These are phyloP conservation scores for Corvus hawaiiensis DNA, from an alignment of 2,113 vertebrate genomes.

Conservation along the genomic window DNA sequence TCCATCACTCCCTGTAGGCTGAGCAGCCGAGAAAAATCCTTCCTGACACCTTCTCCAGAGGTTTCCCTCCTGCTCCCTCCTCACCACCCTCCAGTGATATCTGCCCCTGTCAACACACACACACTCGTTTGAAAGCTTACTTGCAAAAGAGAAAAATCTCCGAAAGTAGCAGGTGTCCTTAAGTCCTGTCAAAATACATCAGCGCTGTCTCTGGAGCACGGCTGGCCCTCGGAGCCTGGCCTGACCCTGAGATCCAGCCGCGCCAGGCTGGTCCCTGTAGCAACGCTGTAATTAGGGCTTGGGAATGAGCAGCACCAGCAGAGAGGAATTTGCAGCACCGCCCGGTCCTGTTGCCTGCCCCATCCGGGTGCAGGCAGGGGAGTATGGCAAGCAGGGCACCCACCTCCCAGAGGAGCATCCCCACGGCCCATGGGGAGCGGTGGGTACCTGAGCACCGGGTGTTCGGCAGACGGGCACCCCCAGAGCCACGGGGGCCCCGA, in stretches of 20 bases:
- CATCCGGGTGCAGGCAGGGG: not conserved
- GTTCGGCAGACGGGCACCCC: fast-evolving
- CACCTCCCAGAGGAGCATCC: not conserved
- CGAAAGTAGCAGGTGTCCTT: constrained; percentile 50
- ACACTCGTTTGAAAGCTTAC: not conserved
- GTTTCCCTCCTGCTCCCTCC: constrained; percentile 28
- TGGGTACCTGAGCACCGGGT: fast-evolving
- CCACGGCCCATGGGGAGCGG: fast-evolving
- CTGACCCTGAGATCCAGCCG: not conserved
- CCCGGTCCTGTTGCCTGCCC: not conserved
- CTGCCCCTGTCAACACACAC: constrained; percentile 52
- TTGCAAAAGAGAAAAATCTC: constrained; percentile 23
- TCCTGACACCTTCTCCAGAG: constrained; percentile 10
- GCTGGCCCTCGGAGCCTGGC: not conserved
- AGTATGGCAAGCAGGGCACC: fast-evolving
- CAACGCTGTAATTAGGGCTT: not conserved
- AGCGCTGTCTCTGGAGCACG: not conserved
- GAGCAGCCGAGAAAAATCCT: not conserved
- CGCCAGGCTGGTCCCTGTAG: not conserved
- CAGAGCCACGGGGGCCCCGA: fast-evolving
- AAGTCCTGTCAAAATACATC: constrained; percentile 64
- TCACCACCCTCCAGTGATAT: constrained; percentile 47
- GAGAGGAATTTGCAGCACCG: not conserved
- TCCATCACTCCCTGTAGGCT: not conserved
- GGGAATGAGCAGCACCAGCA: not conserved